Base-by-base conservation (phyloP, 2,888 invertebrate genomes). In the Zonitis immaculata region DNA sequence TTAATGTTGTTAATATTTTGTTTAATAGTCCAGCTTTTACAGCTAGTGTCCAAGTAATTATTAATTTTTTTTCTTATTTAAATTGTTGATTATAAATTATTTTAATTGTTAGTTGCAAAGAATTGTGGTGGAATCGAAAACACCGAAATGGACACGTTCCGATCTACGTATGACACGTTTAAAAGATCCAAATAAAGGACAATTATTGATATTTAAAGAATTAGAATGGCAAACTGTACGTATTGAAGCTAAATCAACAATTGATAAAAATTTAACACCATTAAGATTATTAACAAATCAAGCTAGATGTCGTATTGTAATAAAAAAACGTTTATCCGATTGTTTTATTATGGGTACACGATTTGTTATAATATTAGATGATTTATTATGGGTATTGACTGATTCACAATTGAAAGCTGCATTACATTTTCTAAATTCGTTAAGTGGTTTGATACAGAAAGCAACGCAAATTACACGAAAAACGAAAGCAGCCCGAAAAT, bases 211-310 rank as follows among this genome's bases (percentile, higher is more conserved):
- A 71, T 99, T 98, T 78, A 99, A 99, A 81, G 92, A 95, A 78
- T 78, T 98, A 49, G 91, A 92, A 72, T 99, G 99, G 98, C 96
- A 98, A 77, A 93, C 94, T 47, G 87, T 98, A 16, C 82, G 96
- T 58, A 91, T 98, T 69, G 97, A 98, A 77, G 97, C 97, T 9
- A 89, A 87, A 68, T 91, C 93, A 53, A 87, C 87, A 45, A 82
- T 83, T 70, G 87, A 88, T 71, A 80, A 80, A 65, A 83, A 84
- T 57, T 77, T 94, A 49, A 94, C 95, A 0, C 98, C 99, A 0
- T 78, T 99, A 43, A 80, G 97, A 57, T 80, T 99, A 58, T 82
- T 99, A 22, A 91, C 97, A 16, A 96, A 96, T 77, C 93, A 92
- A 74, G 94, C 96, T 32, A 87, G 89, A 73, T 95, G 97, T 75